phyloP scores from a whole-genome alignment of 2,113 vertebrate species.

The Gila orcuttii region DNA sequence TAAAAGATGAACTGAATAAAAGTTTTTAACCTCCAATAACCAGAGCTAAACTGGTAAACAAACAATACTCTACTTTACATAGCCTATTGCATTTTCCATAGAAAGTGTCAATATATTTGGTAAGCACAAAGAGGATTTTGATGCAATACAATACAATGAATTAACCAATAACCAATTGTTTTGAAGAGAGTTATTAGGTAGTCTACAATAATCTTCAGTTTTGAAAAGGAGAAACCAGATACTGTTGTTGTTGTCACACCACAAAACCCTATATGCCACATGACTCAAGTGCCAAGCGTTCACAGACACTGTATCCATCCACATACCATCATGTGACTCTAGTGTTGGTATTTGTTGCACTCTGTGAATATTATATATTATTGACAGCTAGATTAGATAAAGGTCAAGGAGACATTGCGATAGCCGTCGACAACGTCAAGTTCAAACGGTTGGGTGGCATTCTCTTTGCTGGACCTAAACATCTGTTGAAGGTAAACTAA shows the following conservation, averaged over 20 bases:
- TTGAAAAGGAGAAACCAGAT: not conserved
- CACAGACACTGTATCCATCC: slow-evolving; percentile 19
- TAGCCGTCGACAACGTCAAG: not conserved
- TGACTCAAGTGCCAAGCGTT: not conserved
- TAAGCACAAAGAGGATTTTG: not conserved
- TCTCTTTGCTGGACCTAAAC: not conserved
- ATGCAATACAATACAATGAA: not conserved
- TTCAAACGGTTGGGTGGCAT: not conserved
- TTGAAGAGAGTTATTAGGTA: not conserved
- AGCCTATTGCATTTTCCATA: not conserved
- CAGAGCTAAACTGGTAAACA: not conserved
- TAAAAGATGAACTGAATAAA: not conserved
- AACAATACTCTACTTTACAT: not conserved
- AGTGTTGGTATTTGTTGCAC: slow-evolving; percentile 8
- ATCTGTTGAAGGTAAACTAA: not conserved
- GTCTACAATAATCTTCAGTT: not conserved
- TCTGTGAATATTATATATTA: slow-evolving; percentile 19
- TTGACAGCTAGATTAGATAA: slow-evolving; percentile 6
- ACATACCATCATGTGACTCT: slow-evolving; percentile 6
- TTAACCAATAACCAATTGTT: not conserved
- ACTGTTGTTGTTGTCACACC: slow-evolving; percentile 14
- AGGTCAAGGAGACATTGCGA: slow-evolving; percentile 26
- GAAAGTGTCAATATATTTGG: not conserved
- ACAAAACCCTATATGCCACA: slow-evolving; percentile 20
- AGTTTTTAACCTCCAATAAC: not conserved